A percentile compares a stretch with the other conserved stretches of the same genome.
phyloP scores from a whole-genome alignment of 2,797 vertebrate species.

The Lagodon rhomboides region DNA sequence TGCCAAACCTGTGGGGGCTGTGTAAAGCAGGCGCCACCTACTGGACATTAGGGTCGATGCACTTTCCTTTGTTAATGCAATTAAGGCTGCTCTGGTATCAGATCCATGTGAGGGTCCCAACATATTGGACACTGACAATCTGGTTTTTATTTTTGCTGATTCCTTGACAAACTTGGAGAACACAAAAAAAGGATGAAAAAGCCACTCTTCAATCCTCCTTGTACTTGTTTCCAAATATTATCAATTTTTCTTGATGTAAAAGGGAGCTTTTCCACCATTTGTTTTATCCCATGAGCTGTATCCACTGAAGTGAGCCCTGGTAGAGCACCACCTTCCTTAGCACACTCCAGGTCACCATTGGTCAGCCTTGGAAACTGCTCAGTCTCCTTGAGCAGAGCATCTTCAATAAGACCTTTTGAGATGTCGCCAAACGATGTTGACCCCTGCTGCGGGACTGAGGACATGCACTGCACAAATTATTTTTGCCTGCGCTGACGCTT shows the following conservation, averaged over 20 bases:
- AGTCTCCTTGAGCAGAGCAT: slow-evolving; percentile 32
- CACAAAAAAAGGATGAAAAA: not conserved
- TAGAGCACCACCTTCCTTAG: not conserved
- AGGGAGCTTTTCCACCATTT: slow-evolving; percentile 3
- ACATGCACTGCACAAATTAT: no score
- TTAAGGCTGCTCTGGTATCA: no score
- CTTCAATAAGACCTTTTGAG: slow-evolving; percentile 13
- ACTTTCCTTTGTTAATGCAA: no score
- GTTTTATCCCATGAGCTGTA: not conserved
- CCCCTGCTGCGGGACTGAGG: no score
- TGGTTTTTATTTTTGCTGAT: slow-evolving; percentile 17
- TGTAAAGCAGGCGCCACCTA: no score
- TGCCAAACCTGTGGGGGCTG: no score
- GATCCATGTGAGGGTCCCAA: no score
- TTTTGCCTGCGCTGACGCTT: not conserved
- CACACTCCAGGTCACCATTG: slow-evolving; percentile 2
- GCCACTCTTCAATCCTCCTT: not conserved
- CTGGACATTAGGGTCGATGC: no score
- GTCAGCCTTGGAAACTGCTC: slow-evolving; percentile 11
- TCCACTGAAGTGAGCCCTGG: slow-evolving; percentile 7
- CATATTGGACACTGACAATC: slow-evolving; percentile 21
- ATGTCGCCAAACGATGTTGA: not conserved
- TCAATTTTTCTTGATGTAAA: slow-evolving; percentile 5
- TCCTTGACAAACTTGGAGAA: not conserved
- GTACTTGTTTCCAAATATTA: not conserved